A percentile compares a stretch with the other conserved stretches of the same genome.
Conservation (phyloP, 2,797 vertebrate species). For the Chrysocyon brachyurus region DNA sequence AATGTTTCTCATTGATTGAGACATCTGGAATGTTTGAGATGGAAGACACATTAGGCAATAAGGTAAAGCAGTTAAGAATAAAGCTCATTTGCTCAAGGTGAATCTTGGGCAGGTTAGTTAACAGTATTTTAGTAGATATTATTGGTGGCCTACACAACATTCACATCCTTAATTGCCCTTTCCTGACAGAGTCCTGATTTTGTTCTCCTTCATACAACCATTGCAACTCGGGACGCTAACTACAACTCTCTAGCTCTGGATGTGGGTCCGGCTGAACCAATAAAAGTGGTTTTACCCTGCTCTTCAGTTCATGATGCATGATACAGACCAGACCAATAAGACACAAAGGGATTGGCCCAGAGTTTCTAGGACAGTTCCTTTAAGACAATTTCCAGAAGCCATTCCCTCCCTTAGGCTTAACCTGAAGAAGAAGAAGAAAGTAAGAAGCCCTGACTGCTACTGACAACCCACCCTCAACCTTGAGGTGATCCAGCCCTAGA, state of each 20-base stretch:
- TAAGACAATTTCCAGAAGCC: conserved; percentile 8
- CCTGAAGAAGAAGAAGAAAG: not conserved
- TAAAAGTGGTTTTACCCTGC: not conserved
- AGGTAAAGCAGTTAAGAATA: not conserved
- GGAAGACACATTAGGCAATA: not conserved
- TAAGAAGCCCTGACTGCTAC: not conserved
- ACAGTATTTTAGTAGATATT: not conserved
- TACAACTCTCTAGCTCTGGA: not conserved
- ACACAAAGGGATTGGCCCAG: not conserved
- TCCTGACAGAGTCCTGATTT: not conserved
- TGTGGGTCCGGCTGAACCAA: not conserved
- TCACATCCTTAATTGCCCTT: not conserved
- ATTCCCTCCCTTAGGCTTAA: not conserved
- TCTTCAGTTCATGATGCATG: not conserved
- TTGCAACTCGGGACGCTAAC: not conserved
- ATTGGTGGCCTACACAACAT: not conserved
- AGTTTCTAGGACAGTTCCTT: not conserved
- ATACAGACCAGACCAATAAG: not conserved
- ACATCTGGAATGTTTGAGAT: not conserved
- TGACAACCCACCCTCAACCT: not conserved
- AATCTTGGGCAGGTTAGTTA: not conserved
- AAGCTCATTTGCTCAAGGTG: not conserved
- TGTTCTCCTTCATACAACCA: not conserved
- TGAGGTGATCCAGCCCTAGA: not conserved
- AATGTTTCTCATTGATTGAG: conserved; percentile 56